Conservation (phyloP, 2,888 invertebrate species). For the Amblyjoppa proteus region DNA sequence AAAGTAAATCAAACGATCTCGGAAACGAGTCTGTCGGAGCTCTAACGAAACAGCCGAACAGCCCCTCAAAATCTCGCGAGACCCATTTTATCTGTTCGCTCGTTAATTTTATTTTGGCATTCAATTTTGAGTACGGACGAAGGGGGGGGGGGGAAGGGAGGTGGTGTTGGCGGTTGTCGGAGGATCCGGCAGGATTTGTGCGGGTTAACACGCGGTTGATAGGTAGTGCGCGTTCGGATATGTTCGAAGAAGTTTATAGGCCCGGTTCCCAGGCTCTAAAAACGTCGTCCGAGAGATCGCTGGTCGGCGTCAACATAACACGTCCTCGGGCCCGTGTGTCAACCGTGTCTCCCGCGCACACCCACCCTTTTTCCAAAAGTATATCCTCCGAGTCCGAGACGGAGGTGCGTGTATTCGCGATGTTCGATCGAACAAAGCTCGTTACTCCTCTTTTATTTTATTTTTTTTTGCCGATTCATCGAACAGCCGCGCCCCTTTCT, state of each 20-base stretch:
- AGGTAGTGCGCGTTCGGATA: slow-evolving; percentile 61
- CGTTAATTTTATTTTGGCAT: slow-evolving; percentile 70
- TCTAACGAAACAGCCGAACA: slow-evolving; percentile 64
- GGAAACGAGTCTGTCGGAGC: slow-evolving; percentile 53
- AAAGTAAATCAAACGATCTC: slow-evolving; percentile 68
- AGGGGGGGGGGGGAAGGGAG: background rate
- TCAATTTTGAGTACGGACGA: slow-evolving; percentile 68
- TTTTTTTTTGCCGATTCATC: slow-evolving; percentile 34
- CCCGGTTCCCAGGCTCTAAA: slow-evolving; percentile 73
- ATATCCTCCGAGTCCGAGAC: slow-evolving; percentile 39
- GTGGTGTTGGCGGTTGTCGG: too few species aligned
- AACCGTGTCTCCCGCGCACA: slow-evolving; percentile 22
- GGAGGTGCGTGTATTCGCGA: slow-evolving; percentile 28
- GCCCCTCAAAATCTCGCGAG: slow-evolving; percentile 55
- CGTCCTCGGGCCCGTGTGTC: slow-evolving; percentile 59
- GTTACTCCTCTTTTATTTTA: slow-evolving; percentile 8
- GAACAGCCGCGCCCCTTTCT: slow-evolving; percentile 22
- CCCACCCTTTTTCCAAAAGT: slow-evolving; percentile 30
- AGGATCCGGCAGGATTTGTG: slow-evolving; percentile 67
- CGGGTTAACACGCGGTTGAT: slow-evolving; percentile 66
- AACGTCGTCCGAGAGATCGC: slow-evolving; percentile 70
- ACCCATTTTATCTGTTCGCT: slow-evolving; percentile 65
- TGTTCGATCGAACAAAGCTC: slow-evolving; percentile 54
- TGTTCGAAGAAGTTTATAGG: slow-evolving; percentile 72
- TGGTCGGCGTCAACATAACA: slow-evolving; percentile 69